Conservation (phyloP, 2,888 invertebrate genomes). For the Cryptophagus acutangulus region DNA sequence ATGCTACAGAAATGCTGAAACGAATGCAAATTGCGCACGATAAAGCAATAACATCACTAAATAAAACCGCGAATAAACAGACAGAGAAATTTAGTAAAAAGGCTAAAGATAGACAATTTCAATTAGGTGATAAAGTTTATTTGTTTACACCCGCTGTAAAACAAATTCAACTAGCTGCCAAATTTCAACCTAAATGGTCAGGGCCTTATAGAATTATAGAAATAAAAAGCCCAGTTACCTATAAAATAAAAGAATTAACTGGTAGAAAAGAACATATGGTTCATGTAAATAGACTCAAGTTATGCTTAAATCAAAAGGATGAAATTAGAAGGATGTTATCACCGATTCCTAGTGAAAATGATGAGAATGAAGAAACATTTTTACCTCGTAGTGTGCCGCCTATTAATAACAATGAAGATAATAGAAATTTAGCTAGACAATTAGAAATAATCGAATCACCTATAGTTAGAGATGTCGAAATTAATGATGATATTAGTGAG, state of each 20-base stretch:
- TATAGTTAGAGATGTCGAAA: no score
- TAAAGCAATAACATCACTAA: conserved; percentile 5
- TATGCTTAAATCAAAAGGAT: no score
- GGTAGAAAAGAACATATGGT: conserved; percentile 2
- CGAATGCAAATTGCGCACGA: conserved; percentile 9
- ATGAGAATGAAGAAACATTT: no score
- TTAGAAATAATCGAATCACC: no score
- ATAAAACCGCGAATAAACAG: background rate
- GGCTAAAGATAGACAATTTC: conserved; percentile 3
- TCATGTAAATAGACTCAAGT: conserved; percentile 2
- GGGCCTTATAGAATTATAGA: conserved; percentile 4
- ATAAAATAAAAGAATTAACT: conserved; percentile 13
- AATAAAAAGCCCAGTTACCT: conserved; percentile 15
- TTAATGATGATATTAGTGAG: no score
- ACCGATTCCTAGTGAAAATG: background rate
- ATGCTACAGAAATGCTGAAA: conserved; percentile 8
- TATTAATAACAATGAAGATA: background rate
- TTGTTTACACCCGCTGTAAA: conserved; percentile 2
- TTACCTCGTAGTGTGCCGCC: no score
- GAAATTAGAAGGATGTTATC: no score
- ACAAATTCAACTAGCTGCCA: background rate
- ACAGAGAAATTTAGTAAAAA: conserved; percentile 3
- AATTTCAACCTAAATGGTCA: background rate
- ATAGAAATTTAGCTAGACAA: no score
- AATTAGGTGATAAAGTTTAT: conserved; percentile 11